Conservation (phyloP, 1,140 invertebrate genomes). For the Charaxes varanes region DNA sequence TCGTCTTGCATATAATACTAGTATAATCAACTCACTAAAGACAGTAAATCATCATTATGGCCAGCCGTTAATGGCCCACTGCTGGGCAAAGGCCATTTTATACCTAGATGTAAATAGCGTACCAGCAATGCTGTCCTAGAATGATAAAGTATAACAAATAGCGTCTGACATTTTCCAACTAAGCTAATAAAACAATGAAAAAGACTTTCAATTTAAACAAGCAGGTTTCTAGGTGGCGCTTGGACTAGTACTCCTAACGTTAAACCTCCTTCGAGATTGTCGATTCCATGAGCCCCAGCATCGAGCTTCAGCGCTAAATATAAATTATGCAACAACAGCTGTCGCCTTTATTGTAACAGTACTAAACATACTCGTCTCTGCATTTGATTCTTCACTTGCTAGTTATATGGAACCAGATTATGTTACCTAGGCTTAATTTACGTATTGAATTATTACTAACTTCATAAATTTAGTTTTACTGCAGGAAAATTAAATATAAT, state of each 20-base stretch:
- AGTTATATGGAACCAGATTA: conserved; percentile 67
- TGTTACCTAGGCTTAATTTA: too few species aligned
- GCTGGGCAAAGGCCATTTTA: too few species aligned
- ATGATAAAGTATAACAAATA: too few species aligned
- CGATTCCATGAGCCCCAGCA: conserved; percentile 81
- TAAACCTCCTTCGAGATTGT: conserved; percentile 85
- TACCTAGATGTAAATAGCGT: too few species aligned
- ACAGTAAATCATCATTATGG: too few species aligned
- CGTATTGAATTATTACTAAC: too few species aligned
- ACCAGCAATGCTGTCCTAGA: too few species aligned
- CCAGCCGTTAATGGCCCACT: too few species aligned
- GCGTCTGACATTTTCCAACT: not conserved
- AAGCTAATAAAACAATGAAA: not conserved
- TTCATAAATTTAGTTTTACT: too few species aligned
- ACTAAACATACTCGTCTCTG: conserved; percentile 85
- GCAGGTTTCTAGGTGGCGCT: conserved; percentile 57
- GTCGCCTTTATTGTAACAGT: conserved; percentile 83
- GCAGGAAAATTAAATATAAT: too few species aligned
- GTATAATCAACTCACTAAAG: too few species aligned
- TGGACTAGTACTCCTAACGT: conserved; percentile 81
- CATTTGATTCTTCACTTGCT: conserved; percentile 81
- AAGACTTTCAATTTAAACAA: not conserved
- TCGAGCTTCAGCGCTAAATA: conserved; percentile 78
- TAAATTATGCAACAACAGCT: conserved; percentile 83
- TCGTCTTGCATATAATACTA: too few species aligned